A percentile compares a stretch with the other conserved stretches of the same genome.
phyloP scores from a whole-genome alignment of 2,888 invertebrate species.

The Drosophila anceps region DNA sequence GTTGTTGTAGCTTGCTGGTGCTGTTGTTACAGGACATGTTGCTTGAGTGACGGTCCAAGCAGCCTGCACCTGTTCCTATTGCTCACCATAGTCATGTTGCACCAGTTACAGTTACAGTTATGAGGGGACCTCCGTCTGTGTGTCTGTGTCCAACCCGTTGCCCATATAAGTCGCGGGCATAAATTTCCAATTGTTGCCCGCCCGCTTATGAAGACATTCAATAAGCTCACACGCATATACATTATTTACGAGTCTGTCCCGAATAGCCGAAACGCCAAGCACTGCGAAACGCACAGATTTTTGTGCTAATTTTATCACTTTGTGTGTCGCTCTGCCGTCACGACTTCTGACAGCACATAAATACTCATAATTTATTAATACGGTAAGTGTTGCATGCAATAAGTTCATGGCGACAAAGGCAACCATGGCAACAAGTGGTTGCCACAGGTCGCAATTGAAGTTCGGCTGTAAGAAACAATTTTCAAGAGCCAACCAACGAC shows the following conservation, averaged over 20 bases:
- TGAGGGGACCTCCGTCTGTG: slow-evolving; percentile 40
- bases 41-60: slow-evolving; percentile 52
- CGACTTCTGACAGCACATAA: slow-evolving; percentile 84
- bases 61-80: slow-evolving; percentile 51
- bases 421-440: slow-evolving; percentile 54
- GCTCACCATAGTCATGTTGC: slow-evolving; percentile 36
- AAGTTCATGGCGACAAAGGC: slow-evolving; percentile 77
- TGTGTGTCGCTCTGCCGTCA: slow-evolving; percentile 85
- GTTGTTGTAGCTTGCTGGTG: slow-evolving; percentile 36
- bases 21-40: slow-evolving; percentile 73
- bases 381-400: slow-evolving; percentile 83
- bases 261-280: slow-evolving; percentile 53
- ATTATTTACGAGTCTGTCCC: slow-evolving; percentile 61
- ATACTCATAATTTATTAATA: slow-evolving; percentile 85
- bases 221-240: slow-evolving; percentile 67
- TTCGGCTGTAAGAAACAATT: slow-evolving; percentile 24
- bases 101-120: slow-evolving; percentile 72
- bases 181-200: slow-evolving; percentile 80
- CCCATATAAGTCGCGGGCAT: slow-evolving; percentile 74
- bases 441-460: slow-evolving; percentile 49
- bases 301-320: slow-evolving; percentile 86
- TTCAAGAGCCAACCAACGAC: slow-evolving; percentile 7
- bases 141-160: slow-evolving; percentile 50
- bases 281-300: slow-evolving; percentile 75
- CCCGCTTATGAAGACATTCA: slow-evolving; percentile 81